Base-by-base conservation (phyloP, 2,113 vertebrate species). In the Scortum barcoo region DNA sequence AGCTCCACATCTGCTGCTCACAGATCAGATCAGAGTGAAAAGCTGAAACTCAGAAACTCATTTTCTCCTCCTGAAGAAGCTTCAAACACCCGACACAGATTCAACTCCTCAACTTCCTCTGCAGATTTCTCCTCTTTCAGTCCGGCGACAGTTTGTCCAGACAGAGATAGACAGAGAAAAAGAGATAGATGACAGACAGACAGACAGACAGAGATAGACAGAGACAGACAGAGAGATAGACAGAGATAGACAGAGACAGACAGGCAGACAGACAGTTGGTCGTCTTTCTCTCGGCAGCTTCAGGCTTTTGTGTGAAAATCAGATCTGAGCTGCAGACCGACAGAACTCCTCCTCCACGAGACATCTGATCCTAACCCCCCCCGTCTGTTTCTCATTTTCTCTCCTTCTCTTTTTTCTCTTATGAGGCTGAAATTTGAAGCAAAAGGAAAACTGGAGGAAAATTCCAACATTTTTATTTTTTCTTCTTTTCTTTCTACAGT, bases 321-420 rank as follows among this genome's bases (percentile, higher is more conserved):
- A 76, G 72, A 81, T 84, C 75, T 30, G 69, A 83, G 80, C 71
- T 72, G 51, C 77, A 74, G 89, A 86, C 58, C 16, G 5, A 78
- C 57, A 72, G 54, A 78, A 44, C 93, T 90, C 91, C 92, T 92
- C 91, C 92, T 81, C 85, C 46, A 33, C 44, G 89, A 79, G 93
- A 94, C 92, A 95, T 91, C 84, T 92, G 92, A 94, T 89, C 88
- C 83, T 81, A 57, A 54, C n/a, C n/a, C n/a, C n/a, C n/a, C n/a
- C n/a, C n/a, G 87, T 93, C 93, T 95, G 91, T 82, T 93, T 93
- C 89, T 93, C 89, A 92, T 93, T 94, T 91, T 87, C 84, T 66
- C 16, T 85, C 62, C 40, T 50, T 62, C 16, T 22, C 13, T 73
- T 51, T 63, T 84, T 72, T 33, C 50, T 28, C 22, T 69, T 84